Base-by-base conservation (phyloP, 2,113 vertebrate species). In the Podilymbus podiceps region DNA sequence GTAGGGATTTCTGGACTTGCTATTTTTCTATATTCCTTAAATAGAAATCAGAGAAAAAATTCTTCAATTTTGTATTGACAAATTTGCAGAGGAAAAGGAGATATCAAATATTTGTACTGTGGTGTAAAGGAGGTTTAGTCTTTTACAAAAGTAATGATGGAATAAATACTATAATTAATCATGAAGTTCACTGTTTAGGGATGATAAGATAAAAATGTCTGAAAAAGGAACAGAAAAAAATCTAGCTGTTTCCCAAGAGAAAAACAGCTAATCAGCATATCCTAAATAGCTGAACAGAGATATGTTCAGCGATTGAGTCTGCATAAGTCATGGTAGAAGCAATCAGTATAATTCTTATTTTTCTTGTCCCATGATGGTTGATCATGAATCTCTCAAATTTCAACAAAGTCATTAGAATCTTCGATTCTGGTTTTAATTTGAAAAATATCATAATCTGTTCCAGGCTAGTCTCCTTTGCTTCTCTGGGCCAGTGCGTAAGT, bases 371-470 rank as follows among this genome's bases (percentile, higher is more conserved):
- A 47, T 82, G 67, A 71, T 88, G 24, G 15, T 80, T 92, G 83
- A 90, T 95, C 42, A 31, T 47, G 28, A 81, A 71, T 84, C 28
- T 95, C 64, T 92, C 73, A 87, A 47, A 89, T 86, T 86, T 95
- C 91, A 90, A 56, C 55, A 53, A 50, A 60, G 16, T 35, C 46
- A 86, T 42, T 86, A 88, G 62, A 78, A 59, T 89, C 67, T 90
- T 90, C 22, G 59, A 38, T 93, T 92, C 91, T 96, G 94, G 17
- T 93, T 95, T 84, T 84, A 77, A 92, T 89, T 84, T 90, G 38
- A 87, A 91, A 92, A 93, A 63, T 46, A 88, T 47, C 79, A 84
- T 93, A 23, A 52, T 93, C 68, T 90, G 95, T 95, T 86, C 85
- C 68, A 86, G 68, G 28, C 63, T 47, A 60, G 30, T 69, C 73